Conservation (phyloP, 2,888 invertebrate genomes). For the Cataglyphis rosenhaueri region DNA sequence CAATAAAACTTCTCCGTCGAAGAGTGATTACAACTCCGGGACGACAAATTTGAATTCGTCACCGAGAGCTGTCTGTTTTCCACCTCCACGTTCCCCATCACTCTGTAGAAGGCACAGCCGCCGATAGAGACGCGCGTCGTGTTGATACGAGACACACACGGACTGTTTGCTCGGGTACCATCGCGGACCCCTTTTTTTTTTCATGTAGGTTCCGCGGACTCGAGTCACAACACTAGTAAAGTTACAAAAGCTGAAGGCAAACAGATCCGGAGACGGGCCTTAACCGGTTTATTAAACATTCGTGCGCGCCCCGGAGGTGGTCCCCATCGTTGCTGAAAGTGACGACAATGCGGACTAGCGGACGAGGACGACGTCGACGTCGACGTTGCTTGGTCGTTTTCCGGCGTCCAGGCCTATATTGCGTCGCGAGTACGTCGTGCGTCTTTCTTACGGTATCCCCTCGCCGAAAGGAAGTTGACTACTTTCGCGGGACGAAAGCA, state of each 20-base stretch:
- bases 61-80: conserved; percentile 43
- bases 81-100: conserved; percentile 44
- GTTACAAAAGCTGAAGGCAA: conserved; percentile 82
- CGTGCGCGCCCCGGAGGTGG: conserved; percentile 71
- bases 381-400: conserved; percentile 61
- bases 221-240: conserved; percentile 83
- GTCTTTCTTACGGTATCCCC: conserved; percentile 14
- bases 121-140: conserved; percentile 75
- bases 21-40: conserved; percentile 22
- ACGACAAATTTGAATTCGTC: conserved; percentile 53
- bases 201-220: conserved; percentile 68
- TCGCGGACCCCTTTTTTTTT: conserved; percentile 76
- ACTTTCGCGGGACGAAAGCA: conserved; percentile 60
- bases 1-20: conserved; percentile 5
- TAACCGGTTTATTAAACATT: conserved; percentile 82
- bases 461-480: conserved; percentile 53
- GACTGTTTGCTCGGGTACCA: conserved; percentile 80
- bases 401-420: conserved; percentile 40
- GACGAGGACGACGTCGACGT: conserved; percentile 62
- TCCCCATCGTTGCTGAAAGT: conserved; percentile 68
- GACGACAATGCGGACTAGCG: conserved; percentile 67
- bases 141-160: conserved; percentile 79
- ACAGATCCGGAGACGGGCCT: conserved; percentile 80
- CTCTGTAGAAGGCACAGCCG: conserved; percentile 59
- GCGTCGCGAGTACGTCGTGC: conserved; percentile 25